phyloP scores from a whole-genome alignment of 1,140 invertebrate genomes.

The Diachasmimorpha longicaudata region DNA sequence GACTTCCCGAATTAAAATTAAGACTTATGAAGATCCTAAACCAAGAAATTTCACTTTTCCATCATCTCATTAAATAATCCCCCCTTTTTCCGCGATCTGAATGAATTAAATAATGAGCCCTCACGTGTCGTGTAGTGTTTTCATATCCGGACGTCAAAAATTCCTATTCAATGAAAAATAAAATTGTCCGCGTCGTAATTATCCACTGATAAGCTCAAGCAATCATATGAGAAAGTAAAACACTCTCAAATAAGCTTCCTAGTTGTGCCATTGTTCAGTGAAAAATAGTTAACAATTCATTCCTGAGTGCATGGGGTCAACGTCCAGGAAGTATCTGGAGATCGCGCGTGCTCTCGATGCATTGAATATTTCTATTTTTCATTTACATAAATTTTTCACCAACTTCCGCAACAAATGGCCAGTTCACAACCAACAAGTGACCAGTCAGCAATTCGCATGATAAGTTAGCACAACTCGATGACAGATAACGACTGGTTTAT shows the following conservation, averaged over 20 bases:
- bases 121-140: no score
- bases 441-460: conserved; percentile 12
- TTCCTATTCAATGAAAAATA: no score
- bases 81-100: no score
- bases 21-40: no score
- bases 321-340: neutral
- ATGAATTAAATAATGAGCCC: no score
- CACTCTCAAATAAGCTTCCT: neutral
- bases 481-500: neutral
- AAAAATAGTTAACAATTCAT: neutral
- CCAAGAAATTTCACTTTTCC: no score
- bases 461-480: neutral
- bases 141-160: no score
- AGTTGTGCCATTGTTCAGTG: neutral
- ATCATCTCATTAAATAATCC: no score
- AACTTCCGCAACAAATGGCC: conserved; percentile 6
- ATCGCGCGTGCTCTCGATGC: conserved; percentile 8
- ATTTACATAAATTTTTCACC: neutral
- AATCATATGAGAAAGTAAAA: no score
- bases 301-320: neutral
- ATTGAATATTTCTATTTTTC: neutral
- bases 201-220: no score
- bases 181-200: no score
- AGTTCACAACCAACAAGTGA: neutral
- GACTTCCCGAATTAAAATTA: no score